Base-by-base conservation (phyloP, 2,113 vertebrate genomes). In the Balaeniceps rex region DNA sequence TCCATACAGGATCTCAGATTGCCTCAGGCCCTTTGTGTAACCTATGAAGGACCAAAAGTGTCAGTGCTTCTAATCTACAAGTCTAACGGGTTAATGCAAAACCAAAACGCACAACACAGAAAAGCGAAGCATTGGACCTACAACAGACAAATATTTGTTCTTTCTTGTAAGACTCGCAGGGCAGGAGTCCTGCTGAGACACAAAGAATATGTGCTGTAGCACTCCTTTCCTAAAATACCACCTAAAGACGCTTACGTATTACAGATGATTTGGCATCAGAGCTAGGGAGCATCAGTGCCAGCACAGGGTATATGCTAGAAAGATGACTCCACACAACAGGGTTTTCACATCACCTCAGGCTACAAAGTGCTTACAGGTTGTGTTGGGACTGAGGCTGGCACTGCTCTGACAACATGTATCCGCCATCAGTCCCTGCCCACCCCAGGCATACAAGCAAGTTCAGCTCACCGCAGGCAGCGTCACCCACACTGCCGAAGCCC, bases 101-200 rank as follows among this genome's bases (percentile, higher is more conserved):
- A 90, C n/a, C 58, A 76, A 79, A 96, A 88, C 0, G 1, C 84
- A 87, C 88, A 95, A 65, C 78, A 95, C 83, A n/a, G 83, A 83
- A 69, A 91, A 97, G 94, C 91, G 74, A 95, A 89, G 91, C 28
- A 3, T 54, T 81, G 63, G 87, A 89, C 81, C 81, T 71, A 93
- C 7, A 4, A 85, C 9, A 3, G 57, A 94, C 65, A 95, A 94
- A 34, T 87, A 91, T 36, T 97, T 87, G 83, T 61, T 95, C 87
- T 77, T 75, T 65, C 47, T 95, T 88, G 6, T 31, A 94, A 95
- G 97, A 84, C 96, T 94, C 40, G 26, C 61, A 93, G 54, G 90
- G 88, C 78, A 93, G 94, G 88, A 96, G 92, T 87, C 94, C 94
- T 94, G 96, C 97, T 95, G 88, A 82, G 96, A 96, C 91, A 95